Evolutionary conservation across 2,113 vertebrate species (phyloP), one percentile per base, ranked within the genome.

Genomic region (Acrocephalus kingi): DNA sequence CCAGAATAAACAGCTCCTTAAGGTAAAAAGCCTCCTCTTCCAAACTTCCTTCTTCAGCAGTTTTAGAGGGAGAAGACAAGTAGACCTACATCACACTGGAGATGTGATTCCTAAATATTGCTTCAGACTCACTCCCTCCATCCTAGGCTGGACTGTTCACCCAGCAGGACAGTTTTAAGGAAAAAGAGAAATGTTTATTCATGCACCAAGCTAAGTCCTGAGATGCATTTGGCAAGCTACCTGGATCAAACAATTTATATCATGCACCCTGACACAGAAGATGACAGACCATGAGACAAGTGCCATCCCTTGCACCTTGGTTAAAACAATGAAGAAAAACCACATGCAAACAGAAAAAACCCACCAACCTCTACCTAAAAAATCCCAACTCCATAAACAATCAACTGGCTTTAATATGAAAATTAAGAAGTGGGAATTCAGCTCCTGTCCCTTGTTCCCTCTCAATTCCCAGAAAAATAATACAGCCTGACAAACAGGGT

Each of bases 291-390:
- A 24, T 0, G 1, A 87, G 43, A 75, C 10, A 49, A 12, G 13
- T 0, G 0, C 12, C 46, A 78, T 4, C 28, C 22, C n/a, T 25
- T 33, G 12, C 6, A 74, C 21, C 20, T 24, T 59, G 41, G 22
- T 63, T 79, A 66, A 72, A 86, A 72, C 39, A 56, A 12, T 11
- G 19, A 74, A 27, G 48, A 68, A 52, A 51, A 22, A 61, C 25
- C 15, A 19, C 7, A 39, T 6, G 24, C 22, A 58, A 20, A 39
- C 11, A 33, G 30, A 18, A 81, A 77, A 81, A n/a, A 23, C 1
- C 3, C 21, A 76, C 7, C 19, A 61, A 46, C 8, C 7, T 64
- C 24, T 12, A 48, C 28, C 14, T 64, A 54, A 54, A 39, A 45
- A 59, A 49, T 3, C 11, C 3, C 46, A 77, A 27, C 7, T 69